Base-by-base conservation (phyloP, 2,113 vertebrate genomes). In the Chaetodon auriga region DNA sequence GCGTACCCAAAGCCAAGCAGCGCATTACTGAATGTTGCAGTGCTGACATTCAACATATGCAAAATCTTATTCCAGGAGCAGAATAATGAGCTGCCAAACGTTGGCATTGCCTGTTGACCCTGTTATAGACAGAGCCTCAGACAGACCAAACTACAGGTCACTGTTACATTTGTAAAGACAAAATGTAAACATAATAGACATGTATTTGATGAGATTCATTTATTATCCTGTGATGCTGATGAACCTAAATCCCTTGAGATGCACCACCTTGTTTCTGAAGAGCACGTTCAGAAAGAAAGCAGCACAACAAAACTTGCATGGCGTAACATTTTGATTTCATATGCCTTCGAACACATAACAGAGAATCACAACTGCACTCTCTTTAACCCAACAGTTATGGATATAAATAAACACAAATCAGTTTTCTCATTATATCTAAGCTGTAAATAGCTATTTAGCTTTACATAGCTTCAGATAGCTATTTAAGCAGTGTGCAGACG, bases 371-470 rank as follows among this genome's bases (percentile, higher is more conserved):
- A n/a, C 11, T 12, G 4, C 9, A 5, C 66, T 63, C 6, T 18
- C 6, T 71, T 51, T 25, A 25, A 48, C 12, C 15, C 51, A 63
- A 23, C 12, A 68, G 19, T 62, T 53, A 14, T 53, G 7, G 72
- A 66, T 66, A 72, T 55, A 75, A 74, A 89, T 68, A 76, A 68
- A 62, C 45, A 61, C 10, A 77, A 80, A 76, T 55, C 14, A 46
- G 48, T 66, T 71, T 81, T 15, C 75, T 81, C 57, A 30, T 75
- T 73, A 78, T 69, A 45, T 54, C n/a, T 36, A 51, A 25, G 46
- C 64, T 69, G 58, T 30, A 30, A 30, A 30, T 30, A 30, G 30
- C 30, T 30, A 30, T 30, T 30, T 30, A 30, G 30, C 30, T 30
- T 30, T 30, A 30, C 30, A 30, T 30, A n/a, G n/a, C n/a, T n/a